A percentile compares a stretch with the other conserved stretches of the same genome.
These are phyloP conservation scores for Punctoribates punctum DNA, from an alignment of 2,888 invertebrate species.

Conservation along the genomic window DNA sequence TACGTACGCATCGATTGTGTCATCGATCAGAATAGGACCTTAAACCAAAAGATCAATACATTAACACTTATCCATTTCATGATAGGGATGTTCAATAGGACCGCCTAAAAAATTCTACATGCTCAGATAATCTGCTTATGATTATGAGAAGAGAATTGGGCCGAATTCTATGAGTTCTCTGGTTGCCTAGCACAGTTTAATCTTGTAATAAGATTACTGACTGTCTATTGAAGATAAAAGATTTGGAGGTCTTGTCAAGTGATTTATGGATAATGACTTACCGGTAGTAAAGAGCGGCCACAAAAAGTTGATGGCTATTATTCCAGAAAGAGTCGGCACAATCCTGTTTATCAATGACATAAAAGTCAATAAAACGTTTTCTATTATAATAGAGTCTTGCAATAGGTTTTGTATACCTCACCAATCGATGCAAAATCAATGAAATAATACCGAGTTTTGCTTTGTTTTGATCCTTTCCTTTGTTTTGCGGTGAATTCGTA, in stretches of 20 bases:
- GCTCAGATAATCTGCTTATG: too few species aligned
- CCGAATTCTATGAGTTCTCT: too few species aligned
- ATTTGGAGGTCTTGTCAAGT: not conserved
- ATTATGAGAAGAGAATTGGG: too few species aligned
- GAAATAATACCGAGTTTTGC: not conserved
- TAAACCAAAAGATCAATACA: not conserved
- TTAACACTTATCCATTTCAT: not conserved
- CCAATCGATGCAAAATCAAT: not conserved
- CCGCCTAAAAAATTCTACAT: too few species aligned
- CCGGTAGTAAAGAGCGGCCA: slow-evolving; percentile 12
- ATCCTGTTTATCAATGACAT: not conserved
- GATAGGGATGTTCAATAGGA: not conserved
- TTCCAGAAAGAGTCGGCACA: not conserved
- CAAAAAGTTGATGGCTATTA: slow-evolving; percentile 5
- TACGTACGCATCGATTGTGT: not conserved
- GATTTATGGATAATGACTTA: not conserved
- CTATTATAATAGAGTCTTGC: too few species aligned
- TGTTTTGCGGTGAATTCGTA: not conserved
- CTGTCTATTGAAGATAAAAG: too few species aligned
- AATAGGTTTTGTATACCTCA: not conserved
- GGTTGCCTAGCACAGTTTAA: not conserved
- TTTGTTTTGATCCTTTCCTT: not conserved
- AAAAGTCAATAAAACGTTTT: too few species aligned
- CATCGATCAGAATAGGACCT: slow-evolving; percentile 14
- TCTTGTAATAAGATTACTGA: not conserved